Percentiles rank a stretch among this genome's conserved stretches.
Evolutionary conservation across 2,797 vertebrate genomes (phyloP).

Genomic region (Halcyon smyrnensis): DNA sequence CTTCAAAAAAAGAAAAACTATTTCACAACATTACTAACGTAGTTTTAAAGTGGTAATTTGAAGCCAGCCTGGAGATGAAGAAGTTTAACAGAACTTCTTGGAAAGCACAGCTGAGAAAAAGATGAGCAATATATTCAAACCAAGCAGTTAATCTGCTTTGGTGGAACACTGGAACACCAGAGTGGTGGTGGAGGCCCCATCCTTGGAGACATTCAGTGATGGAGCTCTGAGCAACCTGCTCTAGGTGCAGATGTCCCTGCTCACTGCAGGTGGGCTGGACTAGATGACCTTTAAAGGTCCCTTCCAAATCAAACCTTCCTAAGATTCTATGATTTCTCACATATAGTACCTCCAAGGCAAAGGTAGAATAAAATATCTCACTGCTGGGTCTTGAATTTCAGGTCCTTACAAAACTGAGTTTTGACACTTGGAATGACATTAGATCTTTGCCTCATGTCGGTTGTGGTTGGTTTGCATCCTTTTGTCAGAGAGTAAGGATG

Average conservation of each 20-base stretch:
- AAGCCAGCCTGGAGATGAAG: neutral
- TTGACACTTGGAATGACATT: neutral
- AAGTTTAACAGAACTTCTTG: neutral
- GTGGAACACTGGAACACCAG: too few species aligned
- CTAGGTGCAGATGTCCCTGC: too few species aligned
- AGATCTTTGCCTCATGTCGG: neutral
- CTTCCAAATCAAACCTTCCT: neutral
- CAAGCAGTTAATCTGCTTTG: neutral
- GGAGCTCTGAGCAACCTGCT: too few species aligned
- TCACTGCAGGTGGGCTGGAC: neutral
- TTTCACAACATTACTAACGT: neutral
- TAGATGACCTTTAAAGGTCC: neutral
- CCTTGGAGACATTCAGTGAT: too few species aligned
- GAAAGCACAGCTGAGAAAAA: neutral
- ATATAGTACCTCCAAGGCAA: neutral
- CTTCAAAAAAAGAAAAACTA: neutral
- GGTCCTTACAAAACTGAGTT: neutral
- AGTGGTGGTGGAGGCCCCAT: too few species aligned
- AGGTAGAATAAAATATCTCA: neutral
- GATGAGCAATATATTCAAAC: neutral
- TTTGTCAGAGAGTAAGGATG: neutral
- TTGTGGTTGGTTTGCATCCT: rapidly evolving
- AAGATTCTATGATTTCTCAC: neutral
- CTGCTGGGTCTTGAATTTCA: neutral
- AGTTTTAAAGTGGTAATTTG: neutral